Evolutionary conservation across 2,113 vertebrate species (phyloP), one percentile per base, ranked within the genome.

Genomic region (Thryonomys swinderianus): DNA sequence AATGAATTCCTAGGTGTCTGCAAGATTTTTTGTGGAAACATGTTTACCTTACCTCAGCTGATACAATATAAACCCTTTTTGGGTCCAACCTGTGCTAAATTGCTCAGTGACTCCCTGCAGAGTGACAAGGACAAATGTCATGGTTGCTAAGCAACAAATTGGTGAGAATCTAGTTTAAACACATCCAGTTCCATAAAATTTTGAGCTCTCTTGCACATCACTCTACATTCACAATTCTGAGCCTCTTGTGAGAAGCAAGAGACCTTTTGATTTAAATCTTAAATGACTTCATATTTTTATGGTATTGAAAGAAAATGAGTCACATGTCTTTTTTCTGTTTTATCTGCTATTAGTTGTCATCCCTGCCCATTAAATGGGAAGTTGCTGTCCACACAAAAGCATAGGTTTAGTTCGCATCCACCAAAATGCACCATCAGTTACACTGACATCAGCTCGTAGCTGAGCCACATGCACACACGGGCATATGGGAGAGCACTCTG

Each of bases 81-180:
- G 71, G 73, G 55, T 83, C 66, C 42, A 66, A 30, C 23, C 40
- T 96, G 79, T 64, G 27, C 61, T 80, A 80, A 91, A 66, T 76
- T 90, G 73, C 48, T 45, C 62, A 84, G 5, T 13, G 48, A 45
- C 64, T 94, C 53, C 62, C 7, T 76, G 71, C 3, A 1, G n/a
- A 17, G 45, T 55, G 71, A 25, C 51, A n/a, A 81, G 57, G 93
- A 83, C 40, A 91, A 84, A 88, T 67, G 34, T 42, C 48, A 4
- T 61, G 42, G 85, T 93, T 96, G 94, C 96, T 91, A 93, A 40
- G 91, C 86, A 95, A 51, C 83, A 37, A 27, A 78, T 59, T 66
- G 67, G 18, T 61, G 86, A 32, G 71, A 74, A 61, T 57, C 45
- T 69, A 79, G 69, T 69, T 91, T 86, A 79, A 89, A 85, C 53